A percentile compares a stretch with the other conserved stretches of the same genome.
Conservation (phyloP, 2,113 vertebrate genomes). For the Melanerpes formicivorus region DNA sequence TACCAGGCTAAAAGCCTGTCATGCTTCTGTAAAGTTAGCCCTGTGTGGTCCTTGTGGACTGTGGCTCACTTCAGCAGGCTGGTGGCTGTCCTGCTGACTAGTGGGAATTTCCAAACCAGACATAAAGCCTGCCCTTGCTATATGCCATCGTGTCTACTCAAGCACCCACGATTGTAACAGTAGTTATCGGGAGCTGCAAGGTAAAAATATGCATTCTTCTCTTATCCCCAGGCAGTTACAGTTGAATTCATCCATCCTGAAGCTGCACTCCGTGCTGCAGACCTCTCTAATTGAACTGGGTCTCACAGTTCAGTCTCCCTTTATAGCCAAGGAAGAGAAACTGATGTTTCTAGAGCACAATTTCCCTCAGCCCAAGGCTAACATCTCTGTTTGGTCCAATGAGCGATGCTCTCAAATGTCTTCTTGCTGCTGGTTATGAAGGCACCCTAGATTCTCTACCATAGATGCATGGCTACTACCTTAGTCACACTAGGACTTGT, state of each 20-base stretch:
- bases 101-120: not conserved
- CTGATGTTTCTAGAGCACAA: not conserved
- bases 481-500: not conserved
- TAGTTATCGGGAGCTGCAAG: not conserved
- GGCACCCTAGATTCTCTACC: not conserved
- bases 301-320: not conserved
- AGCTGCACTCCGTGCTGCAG: not conserved
- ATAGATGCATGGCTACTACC: not conserved
- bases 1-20: not conserved
- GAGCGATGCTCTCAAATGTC: not conserved
- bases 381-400: not conserved
- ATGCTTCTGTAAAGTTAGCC: not conserved
- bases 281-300: not conserved
- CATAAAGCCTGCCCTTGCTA: not conserved
- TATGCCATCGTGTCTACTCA: not conserved
- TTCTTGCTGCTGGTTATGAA: not conserved
- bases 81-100: not conserved
- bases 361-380: not conserved
- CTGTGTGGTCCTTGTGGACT: not conserved
- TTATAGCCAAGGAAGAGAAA: not conserved
- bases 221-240: not conserved
- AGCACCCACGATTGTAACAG: not conserved
- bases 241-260: not conserved
- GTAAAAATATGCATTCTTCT: not conserved
- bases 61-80: not conserved